Conservation (phyloP, 2,797 vertebrate species). For the Cyclura pinguis region DNA sequence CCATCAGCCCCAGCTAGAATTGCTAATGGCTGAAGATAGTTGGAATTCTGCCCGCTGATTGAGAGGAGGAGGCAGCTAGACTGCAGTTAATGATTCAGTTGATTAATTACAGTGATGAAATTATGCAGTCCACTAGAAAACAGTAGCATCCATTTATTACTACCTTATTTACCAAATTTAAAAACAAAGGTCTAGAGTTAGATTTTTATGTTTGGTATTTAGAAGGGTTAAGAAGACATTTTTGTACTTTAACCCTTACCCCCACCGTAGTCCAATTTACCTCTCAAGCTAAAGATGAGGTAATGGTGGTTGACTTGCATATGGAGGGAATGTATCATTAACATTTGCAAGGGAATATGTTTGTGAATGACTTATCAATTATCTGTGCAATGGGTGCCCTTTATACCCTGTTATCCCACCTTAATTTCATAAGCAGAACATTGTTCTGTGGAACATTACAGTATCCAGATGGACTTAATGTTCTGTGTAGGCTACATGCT, state of each 20-base stretch:
- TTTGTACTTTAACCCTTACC: too few relatives aligned
- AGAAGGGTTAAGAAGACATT: not conserved
- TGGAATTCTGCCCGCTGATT: too few relatives aligned
- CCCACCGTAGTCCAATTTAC: not conserved
- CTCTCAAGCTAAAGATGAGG: not conserved
- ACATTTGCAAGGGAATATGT: not conserved
- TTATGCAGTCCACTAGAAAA: not conserved
- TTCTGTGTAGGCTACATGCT: not conserved
- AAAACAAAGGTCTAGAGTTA: slow-evolving; percentile 48
- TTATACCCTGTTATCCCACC: not conserved
- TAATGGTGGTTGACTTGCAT: not conserved
- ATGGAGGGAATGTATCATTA: not conserved
- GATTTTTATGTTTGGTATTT: not conserved
- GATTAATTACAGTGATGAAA: not conserved
- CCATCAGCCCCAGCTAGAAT: too few relatives aligned
- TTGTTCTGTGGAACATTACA: not conserved
- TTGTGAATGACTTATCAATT: not conserved
- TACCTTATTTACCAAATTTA: not conserved
- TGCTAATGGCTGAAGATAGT: too few relatives aligned
- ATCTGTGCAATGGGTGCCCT: not conserved
- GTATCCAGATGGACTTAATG: not conserved
- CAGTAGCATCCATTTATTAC: slow-evolving; percentile 13
- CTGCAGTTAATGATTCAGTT: not conserved
- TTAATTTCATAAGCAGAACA: slow-evolving; percentile 19
- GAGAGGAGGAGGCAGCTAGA: not conserved